phyloP scores from a whole-genome alignment of 2,797 vertebrate species.

The Lithobates pipiens region DNA sequence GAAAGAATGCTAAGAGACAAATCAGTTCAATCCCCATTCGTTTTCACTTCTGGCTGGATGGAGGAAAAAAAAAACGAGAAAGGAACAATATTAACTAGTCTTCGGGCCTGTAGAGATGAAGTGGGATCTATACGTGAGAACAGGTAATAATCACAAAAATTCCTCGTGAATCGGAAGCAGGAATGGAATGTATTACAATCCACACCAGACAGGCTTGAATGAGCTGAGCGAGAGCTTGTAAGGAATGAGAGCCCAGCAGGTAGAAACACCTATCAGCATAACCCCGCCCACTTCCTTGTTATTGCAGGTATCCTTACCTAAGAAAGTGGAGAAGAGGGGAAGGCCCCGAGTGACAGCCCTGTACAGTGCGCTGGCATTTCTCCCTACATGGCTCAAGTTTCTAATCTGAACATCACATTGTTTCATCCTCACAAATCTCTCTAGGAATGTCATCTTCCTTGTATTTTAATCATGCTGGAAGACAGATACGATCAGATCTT shows the following conservation, averaged over 20 bases:
- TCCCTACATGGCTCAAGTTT: slow-evolving; percentile 37
- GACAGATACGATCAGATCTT: neutral
- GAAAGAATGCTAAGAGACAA: slow-evolving; percentile 88
- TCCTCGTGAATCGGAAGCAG: neutral
- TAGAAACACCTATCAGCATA: slow-evolving; percentile 65
- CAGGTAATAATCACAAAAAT: neutral
- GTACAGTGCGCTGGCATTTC: slow-evolving; percentile 14
- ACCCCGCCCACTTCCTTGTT: slow-evolving; percentile 86
- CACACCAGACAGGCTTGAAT: neutral
- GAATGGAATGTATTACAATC: neutral
- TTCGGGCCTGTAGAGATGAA: neutral
- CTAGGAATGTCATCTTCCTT: slow-evolving; percentile 31
- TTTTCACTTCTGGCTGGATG: slow-evolving; percentile 84
- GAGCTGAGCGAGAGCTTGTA: slow-evolving; percentile 2
- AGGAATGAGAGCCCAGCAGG: slow-evolving; percentile 18
- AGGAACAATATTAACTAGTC: slow-evolving; percentile 69
- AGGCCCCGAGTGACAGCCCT: neutral
- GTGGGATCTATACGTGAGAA: neutral
- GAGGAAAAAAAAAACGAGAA: slow-evolving; percentile 74
- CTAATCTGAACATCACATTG: slow-evolving; percentile 10
- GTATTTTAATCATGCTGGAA: neutral
- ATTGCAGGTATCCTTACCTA: slow-evolving; percentile 73
- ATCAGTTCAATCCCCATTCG: slow-evolving; percentile 95
- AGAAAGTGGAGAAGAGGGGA: neutral
- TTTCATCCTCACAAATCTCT: slow-evolving; percentile 6